Percentiles rank a stretch among this genome's conserved stretches.
Conservation (phyloP, 2,113 vertebrate genomes). For the Lampris incognitus region DNA sequence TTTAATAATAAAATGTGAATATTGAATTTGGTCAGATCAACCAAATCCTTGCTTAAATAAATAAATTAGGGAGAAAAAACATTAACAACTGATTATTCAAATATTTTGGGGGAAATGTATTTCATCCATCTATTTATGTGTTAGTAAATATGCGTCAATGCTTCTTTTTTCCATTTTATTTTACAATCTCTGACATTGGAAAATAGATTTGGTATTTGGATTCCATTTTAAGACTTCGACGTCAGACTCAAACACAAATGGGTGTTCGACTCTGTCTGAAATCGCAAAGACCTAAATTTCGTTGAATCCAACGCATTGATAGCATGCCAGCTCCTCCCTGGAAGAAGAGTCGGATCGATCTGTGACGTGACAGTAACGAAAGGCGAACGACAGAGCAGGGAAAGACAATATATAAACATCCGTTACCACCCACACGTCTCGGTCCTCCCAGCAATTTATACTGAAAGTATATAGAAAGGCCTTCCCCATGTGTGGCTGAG, state of each 20-base stretch:
- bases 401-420: slow-evolving; percentile 35
- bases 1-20: background rate
- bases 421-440: slow-evolving; percentile 16
- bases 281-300: slow-evolving; percentile 79
- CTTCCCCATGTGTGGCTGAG: slow-evolving; percentile 63
- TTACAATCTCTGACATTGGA: no score
- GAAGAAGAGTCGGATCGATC: slow-evolving; percentile 76
- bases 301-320: slow-evolving; percentile 74
- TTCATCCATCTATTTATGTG: no score
- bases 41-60: background rate
- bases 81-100: no score
- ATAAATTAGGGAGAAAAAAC: no score
- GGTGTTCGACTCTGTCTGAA: slow-evolving; percentile 53
- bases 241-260: no score
- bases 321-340: slow-evolving; percentile 72
- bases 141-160: no score
- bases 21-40: background rate
- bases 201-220: no score
- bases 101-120: no score
- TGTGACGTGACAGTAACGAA: slow-evolving; percentile 75
- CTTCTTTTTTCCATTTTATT: no score
- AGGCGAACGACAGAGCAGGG: slow-evolving; percentile 46
- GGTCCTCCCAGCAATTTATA: slow-evolving; percentile 36
- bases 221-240: no score
- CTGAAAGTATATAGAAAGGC: slow-evolving; percentile 23